phyloP scores from a whole-genome alignment of 1,140 invertebrate species.

The Conopomorpha cramerella region DNA sequence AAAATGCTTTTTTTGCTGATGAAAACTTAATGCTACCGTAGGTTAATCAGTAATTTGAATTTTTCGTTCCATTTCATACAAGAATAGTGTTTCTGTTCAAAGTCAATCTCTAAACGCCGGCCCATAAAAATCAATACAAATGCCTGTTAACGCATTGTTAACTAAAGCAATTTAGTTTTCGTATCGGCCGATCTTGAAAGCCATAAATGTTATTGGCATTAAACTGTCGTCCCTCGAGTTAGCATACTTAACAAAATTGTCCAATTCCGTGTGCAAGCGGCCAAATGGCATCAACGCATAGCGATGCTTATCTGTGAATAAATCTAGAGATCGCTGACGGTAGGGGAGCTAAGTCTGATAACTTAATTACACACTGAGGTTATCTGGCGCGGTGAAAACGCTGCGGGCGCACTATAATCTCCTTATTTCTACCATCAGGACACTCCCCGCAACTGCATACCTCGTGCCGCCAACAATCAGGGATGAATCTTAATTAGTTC shows the following conservation, averaged over 20 bases:
- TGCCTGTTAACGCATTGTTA: constrained; percentile 14
- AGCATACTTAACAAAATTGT: constrained; percentile 31
- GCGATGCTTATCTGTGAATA: constrained; percentile 38
- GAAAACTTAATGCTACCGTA: no score
- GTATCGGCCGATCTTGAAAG: constrained; percentile 22
- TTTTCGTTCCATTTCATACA: no score
- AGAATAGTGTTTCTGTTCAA: no score
- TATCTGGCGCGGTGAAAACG: constrained; percentile 16
- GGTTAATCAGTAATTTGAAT: no score
- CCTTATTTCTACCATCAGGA: no score
- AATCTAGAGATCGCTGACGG: constrained; percentile 30
- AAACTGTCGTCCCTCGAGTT: constrained; percentile 28
- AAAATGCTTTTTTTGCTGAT: no score
- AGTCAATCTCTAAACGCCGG: no score
- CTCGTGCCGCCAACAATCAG: constrained; percentile 23
- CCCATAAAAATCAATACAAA: constrained; percentile 24
- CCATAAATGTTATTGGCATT: constrained; percentile 41
- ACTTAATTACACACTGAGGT: constrained; percentile 34
- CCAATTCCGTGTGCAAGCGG: constrained; percentile 31
- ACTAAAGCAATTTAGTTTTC: no score
- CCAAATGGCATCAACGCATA: constrained; percentile 52
- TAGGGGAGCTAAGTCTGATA: constrained; percentile 29
- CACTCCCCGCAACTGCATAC: no score
- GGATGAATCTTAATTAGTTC: constrained; percentile 19
- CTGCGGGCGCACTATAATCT: no score